These are phyloP conservation scores for Cyclina sinensis DNA, from an alignment of 1,140 invertebrate species.

Conservation along the genomic window DNA sequence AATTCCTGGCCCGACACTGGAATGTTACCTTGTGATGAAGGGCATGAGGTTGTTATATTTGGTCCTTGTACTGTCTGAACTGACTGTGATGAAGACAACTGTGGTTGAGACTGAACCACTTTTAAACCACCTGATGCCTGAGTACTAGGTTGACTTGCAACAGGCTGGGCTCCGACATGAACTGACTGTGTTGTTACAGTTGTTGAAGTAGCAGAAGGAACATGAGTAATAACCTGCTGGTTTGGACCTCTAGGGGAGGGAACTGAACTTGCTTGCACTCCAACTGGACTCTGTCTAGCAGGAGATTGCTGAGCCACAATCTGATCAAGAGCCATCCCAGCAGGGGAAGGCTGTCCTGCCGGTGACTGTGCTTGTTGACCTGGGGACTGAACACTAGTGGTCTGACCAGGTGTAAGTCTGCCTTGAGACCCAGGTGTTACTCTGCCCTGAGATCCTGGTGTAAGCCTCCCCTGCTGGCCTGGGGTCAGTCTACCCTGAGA, in stretches of 20 bases:
- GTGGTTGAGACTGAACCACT: neutral
- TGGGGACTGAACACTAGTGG: slow-evolving; percentile 1
- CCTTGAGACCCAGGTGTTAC: slow-evolving; percentile 5
- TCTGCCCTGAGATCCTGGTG: slow-evolving; percentile 49
- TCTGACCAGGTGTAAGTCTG: slow-evolving; percentile 3
- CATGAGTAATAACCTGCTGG: neutral
- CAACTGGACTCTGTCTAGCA: neutral
- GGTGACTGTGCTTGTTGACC: slow-evolving; percentile 5
- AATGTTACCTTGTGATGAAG: slow-evolving; percentile 14
- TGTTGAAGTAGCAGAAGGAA: neutral
- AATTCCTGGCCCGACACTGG: neutral
- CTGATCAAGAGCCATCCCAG: neutral
- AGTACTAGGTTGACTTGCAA: neutral
- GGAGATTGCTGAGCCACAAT: neutral
- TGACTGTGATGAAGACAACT: neutral
- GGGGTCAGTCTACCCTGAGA: slow-evolving; percentile 49
- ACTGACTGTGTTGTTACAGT: neutral
- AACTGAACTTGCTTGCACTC: neutral
- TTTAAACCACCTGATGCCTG: neutral
- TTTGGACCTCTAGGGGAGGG: slow-evolving; percentile 24
- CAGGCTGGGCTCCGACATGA: neutral
- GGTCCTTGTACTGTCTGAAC: neutral
- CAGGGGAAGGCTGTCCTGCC: neutral
- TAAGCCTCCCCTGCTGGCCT: slow-evolving; percentile 41
- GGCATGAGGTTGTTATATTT: neutral